These are phyloP conservation scores for Zele albiditarsus DNA, from an alignment of 2,888 invertebrate species.

Conservation along the genomic window DNA sequence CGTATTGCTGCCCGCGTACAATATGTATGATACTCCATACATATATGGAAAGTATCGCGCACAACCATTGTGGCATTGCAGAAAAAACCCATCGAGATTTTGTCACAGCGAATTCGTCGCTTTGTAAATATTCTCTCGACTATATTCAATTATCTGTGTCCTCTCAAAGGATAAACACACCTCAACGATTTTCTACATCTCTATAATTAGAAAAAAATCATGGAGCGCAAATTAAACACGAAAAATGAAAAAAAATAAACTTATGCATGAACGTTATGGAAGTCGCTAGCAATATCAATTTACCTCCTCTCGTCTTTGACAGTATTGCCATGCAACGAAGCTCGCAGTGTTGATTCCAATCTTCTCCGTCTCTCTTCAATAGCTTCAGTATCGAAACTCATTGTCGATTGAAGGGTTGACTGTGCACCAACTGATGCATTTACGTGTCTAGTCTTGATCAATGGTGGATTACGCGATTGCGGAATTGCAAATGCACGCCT, in stretches of 20 bases:
- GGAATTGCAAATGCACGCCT: conserved; percentile 79
- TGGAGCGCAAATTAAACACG: not conserved
- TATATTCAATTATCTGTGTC: conserved; percentile 43
- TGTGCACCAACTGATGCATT: conserved; percentile 73
- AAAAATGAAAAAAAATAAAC: conserved; percentile 7
- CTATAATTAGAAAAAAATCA: conserved; percentile 44
- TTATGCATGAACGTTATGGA: not conserved
- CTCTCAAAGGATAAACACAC: conserved; percentile 51
- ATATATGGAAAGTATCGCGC: conserved; percentile 23
- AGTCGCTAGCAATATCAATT: conserved; percentile 20
- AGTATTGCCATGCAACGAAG: conserved; percentile 67
- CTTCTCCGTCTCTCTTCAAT: conserved; percentile 68
- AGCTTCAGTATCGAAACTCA: conserved; percentile 66
- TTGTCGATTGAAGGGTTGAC: conserved; percentile 59
- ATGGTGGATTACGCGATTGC: conserved; percentile 84
- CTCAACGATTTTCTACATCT: conserved; percentile 59
- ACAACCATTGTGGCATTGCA: conserved; percentile 20
- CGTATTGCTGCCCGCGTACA: conserved; percentile 4
- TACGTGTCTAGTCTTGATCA: conserved; percentile 86
- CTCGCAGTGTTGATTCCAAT: conserved; percentile 65
- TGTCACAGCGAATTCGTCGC: conserved; percentile 7
- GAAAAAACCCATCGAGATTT: conserved; percentile 46
- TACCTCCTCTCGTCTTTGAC: conserved; percentile 70
- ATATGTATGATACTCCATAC: conserved; percentile 30
- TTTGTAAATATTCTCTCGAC: conserved; percentile 41